Evolutionary conservation across 2,888 invertebrate species (phyloP).

Genomic region (Drosophila cognata): DNA sequence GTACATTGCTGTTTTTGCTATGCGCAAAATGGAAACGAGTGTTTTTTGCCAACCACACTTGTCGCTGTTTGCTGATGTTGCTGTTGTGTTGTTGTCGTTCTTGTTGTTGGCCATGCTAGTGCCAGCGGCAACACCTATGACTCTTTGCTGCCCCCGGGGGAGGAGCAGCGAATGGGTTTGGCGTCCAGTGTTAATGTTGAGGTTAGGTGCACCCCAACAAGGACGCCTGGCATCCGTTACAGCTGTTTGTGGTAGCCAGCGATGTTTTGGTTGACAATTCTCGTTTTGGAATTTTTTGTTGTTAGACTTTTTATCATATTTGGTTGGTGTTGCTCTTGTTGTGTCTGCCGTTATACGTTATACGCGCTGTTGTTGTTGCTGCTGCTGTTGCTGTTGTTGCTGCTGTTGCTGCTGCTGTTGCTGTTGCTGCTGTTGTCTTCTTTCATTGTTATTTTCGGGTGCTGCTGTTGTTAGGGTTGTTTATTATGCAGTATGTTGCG

Average conservation of each 20-base stretch:
- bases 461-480: constrained; percentile 44
- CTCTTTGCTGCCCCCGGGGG: constrained; percentile 20
- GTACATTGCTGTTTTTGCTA: constrained; percentile 63
- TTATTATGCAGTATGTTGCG: constrained; percentile 73
- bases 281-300: constrained; percentile 62
- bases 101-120: constrained; percentile 1
- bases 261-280: constrained; percentile 77
- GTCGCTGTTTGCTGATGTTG: constrained; percentile 29
- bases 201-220: constrained; percentile 31
- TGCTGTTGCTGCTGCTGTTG: constrained; percentile 30
- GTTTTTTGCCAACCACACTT: constrained; percentile 56
- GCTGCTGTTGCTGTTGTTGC: constrained; percentile 26
- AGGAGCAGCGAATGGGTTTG: constrained; percentile 12
- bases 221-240: constrained; percentile 62
- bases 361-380: constrained; percentile 9
- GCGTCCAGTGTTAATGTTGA: constrained; percentile 15
- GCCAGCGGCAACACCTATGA: constrained; percentile 31
- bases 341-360: constrained; percentile 16
- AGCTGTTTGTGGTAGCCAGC: constrained; percentile 76
- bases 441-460: constrained; percentile 24
- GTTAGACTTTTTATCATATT: constrained; percentile 65
- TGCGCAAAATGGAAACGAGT: constrained; percentile 71
- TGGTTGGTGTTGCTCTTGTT: constrained; percentile 27
- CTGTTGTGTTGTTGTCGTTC: constrained; percentile 2
- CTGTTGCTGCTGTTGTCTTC: background rate